Base-by-base conservation (phyloP, 1,140 invertebrate species). In the Meloidogyne floridensis region DNA sequence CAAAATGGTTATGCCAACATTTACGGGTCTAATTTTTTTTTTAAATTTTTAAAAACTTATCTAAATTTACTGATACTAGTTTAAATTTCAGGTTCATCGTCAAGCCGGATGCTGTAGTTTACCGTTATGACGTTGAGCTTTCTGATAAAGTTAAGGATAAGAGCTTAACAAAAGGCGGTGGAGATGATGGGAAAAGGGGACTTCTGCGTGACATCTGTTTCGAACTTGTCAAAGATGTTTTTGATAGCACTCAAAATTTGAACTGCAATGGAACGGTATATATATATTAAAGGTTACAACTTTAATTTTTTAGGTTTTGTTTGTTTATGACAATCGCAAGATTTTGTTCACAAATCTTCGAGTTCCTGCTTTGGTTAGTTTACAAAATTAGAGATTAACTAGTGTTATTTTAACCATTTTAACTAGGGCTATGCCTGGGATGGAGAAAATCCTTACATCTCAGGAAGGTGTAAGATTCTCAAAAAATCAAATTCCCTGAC, bases 181-280 rank as follows among this genome's bases (percentile, higher is more conserved):
- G 77, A 11, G 77, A 79, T 18, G 77, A 79, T 10, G 77, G 77
- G 65, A 79, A 79, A 18, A 79, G 53, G 20, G 77, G 77, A 32
- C 5, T 79, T 7, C 65, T 79, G 11, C 65, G 77, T 4, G 18
- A 72, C 20, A 51, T 79, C 65, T 79, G 77, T 8, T 71, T n/a
- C 10, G 77, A 72, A 10, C 18, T 79, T 7, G 51, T 79, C 2
- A 65, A 71, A 8, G 18, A 13, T n/a, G 53, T 79, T 8, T 69
- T 71, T 13, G 20, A 32, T 2, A 65, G 20, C 3, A 79, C 56
- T 3, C 18, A 79, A 10, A 65, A n/a, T 4, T 79, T 79, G 42
- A 56, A 56, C 8, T 2, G 11, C 32, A 47, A 11, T 11, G 77
- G 54, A 42, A 70, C 18, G 13, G 18, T 78, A 9, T n/a, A 7